Evolutionary conservation across 2,797 vertebrate genomes (phyloP).

Genomic region (Rhincodon typus): DNA sequence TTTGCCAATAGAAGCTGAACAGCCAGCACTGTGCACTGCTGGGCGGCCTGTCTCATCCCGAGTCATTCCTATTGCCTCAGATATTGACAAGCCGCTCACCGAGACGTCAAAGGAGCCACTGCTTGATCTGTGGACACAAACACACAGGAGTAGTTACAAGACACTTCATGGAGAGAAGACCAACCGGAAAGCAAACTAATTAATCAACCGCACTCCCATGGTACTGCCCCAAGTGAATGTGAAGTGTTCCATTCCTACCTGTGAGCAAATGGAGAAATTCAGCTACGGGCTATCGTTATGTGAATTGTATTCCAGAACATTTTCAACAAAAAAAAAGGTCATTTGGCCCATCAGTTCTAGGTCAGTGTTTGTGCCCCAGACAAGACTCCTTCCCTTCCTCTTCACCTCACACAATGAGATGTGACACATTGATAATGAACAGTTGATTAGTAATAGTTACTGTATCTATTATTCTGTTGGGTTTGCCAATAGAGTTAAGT

Average conservation of each 20-base stretch:
- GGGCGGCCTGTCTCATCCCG: conserved; percentile 59
- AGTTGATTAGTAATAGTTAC: no score
- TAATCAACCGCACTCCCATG: background rate
- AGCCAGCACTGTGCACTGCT: conserved; percentile 48
- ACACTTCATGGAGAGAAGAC: background rate
- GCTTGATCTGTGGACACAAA: conserved; percentile 52
- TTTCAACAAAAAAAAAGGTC: no score
- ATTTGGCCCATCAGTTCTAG: no score
- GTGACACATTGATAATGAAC: no score
- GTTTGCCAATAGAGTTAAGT: no score
- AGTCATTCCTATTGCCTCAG: conserved; percentile 46
- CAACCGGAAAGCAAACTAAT: background rate
- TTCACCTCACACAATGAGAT: no score
- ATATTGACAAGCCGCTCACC: conserved; percentile 51
- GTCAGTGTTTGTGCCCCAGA: no score
- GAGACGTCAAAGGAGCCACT: conserved; percentile 59
- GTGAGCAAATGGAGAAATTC: background rate
- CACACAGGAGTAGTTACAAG: background rate
- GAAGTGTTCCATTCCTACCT: background rate
- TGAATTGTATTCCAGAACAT: no score
- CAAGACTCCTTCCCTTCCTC: no score
- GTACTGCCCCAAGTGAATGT: background rate
- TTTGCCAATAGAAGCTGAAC: conserved; percentile 47
- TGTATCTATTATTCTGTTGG: no score
- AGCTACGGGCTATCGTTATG: no score